Conservation (phyloP, 2,888 invertebrate species). For the Polia nebulosa region DNA sequence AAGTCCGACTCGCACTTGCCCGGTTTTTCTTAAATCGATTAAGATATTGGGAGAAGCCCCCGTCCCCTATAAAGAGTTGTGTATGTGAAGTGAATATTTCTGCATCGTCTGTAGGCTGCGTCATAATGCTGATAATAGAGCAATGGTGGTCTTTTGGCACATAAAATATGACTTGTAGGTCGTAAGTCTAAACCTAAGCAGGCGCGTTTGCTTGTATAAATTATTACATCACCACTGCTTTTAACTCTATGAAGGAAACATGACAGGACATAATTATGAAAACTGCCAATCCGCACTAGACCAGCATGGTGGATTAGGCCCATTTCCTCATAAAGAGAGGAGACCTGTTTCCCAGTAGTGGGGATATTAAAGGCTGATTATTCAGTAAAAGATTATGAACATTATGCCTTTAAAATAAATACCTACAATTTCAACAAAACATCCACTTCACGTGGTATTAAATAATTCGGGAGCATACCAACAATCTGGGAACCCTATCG, state of each 20-base stretch:
- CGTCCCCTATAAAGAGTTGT: too few relatives aligned
- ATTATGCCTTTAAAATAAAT: slow-evolving; percentile 1
- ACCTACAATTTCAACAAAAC: slow-evolving; percentile 11
- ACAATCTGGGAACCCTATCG: slow-evolving; percentile 49
- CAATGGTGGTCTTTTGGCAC: too few relatives aligned
- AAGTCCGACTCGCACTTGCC: too few relatives aligned
- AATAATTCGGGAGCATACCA: slow-evolving; percentile 50
- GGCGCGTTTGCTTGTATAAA: neutral
- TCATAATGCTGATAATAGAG: too few relatives aligned
- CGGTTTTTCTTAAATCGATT: too few relatives aligned
- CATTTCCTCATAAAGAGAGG: neutral
- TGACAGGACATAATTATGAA: too few relatives aligned
- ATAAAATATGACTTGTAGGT: too few relatives aligned
- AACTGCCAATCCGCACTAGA: neutral
- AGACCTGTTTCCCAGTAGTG: neutral
- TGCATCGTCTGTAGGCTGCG: too few relatives aligned
- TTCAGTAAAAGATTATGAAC: neutral
- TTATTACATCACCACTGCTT: neutral
- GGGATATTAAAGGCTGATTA: neutral
- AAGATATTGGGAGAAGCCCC: too few relatives aligned
- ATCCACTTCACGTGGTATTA: slow-evolving; percentile 22
- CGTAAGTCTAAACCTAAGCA: neutral
- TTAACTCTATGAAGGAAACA: too few relatives aligned
- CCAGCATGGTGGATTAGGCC: neutral
- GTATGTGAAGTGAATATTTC: too few relatives aligned